Evolutionary conservation across 2,113 vertebrate species (phyloP).

Genomic region (Sigmodon hispidus): DNA sequence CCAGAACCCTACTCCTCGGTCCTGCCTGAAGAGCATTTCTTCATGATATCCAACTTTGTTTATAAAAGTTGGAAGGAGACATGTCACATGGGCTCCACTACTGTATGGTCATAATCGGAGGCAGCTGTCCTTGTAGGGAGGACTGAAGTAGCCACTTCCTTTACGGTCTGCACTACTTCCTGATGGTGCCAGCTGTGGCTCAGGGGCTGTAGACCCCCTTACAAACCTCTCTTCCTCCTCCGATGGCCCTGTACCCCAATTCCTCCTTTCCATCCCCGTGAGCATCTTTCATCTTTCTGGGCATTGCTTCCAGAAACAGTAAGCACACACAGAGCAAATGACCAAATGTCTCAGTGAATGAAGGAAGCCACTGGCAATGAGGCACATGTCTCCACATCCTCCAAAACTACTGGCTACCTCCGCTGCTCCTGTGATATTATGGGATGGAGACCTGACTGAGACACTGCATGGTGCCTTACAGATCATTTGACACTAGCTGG

Average conservation of each 20-base stretch:
- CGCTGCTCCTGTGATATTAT: no score
- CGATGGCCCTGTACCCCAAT: neutral
- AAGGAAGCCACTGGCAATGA: fast-evolving
- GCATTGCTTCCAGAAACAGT: neutral
- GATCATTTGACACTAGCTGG: neutral
- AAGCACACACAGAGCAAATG: neutral
- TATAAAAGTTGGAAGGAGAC: neutral
- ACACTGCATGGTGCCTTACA: neutral
- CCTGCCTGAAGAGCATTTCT: neutral
- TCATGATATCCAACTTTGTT: neutral
- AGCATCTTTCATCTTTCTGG: neutral
- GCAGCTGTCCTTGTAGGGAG: neutral
- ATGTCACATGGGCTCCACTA: neutral
- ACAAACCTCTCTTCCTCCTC: neutral
- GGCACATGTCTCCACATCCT: neutral
- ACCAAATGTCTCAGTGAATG: neutral
- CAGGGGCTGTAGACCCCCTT: neutral
- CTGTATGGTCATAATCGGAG: fast-evolving
- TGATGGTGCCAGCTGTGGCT: neutral
- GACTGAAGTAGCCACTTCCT: neutral
- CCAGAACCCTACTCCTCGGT: neutral
- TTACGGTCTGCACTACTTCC: neutral
- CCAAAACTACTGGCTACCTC: fast-evolving
- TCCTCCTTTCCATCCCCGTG: neutral
- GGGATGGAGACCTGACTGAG: neutral